phyloP scores from a whole-genome alignment of 2,113 vertebrate species.

The Catharus minimus region DNA sequence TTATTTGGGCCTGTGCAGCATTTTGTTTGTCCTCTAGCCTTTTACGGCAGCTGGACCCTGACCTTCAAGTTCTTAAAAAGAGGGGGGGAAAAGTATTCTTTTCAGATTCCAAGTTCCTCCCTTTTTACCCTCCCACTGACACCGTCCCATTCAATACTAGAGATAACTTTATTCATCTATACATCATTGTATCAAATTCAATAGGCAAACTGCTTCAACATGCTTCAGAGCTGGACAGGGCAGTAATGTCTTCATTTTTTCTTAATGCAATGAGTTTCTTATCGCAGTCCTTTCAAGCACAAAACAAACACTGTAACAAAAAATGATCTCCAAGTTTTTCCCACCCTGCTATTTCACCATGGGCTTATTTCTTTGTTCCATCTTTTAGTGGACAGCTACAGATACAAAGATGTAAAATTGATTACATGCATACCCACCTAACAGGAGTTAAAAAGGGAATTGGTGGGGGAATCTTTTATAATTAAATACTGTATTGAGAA shows the following conservation, averaged over 20 bases:
- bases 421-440: slow-evolving; percentile 15
- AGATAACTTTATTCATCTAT: slow-evolving; percentile 99
- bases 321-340: slow-evolving; percentile 68
- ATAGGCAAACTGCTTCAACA: slow-evolving; percentile 89
- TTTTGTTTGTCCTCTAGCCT: slow-evolving; percentile 90
- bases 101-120: slow-evolving; percentile 87
- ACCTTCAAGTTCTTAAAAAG: slow-evolving; percentile 89
- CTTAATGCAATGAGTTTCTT: slow-evolving; percentile 66
- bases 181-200: slow-evolving; percentile 99
- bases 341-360: slow-evolving; percentile 13
- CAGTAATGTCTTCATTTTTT: slow-evolving; percentile 89
- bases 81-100: slow-evolving; percentile 77
- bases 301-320: slow-evolving; percentile 68
- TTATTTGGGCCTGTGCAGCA: slow-evolving; percentile 90
- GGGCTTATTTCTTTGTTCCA: slow-evolving; percentile 26
- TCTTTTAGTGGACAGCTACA: neutral
- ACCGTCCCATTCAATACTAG: slow-evolving; percentile 92
- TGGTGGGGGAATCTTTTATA: neutral
- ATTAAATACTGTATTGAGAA: neutral
- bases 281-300: slow-evolving; percentile 63
- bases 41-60: slow-evolving; percentile 95
- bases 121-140: slow-evolving; percentile 94
- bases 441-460: slow-evolving; percentile 1
- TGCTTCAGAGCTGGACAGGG: slow-evolving; percentile 86
- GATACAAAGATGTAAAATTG: neutral